Base-by-base conservation (phyloP, 53 echinoderm and acorn worm species). In the Pentamera pediparva region DNA sequence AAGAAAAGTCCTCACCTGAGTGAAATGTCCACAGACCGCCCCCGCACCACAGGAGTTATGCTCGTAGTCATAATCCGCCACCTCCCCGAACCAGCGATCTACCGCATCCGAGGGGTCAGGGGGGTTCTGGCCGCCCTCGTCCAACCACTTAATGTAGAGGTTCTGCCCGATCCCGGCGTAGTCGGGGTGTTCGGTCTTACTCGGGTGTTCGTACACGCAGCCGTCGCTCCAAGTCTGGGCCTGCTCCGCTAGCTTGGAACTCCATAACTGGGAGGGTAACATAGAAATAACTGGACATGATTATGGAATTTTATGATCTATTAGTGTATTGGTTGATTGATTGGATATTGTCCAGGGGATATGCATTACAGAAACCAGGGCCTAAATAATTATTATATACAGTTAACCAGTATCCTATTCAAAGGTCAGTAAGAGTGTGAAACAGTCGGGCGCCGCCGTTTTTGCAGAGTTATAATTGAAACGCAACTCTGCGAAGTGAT, bases 181-280 rank as follows among this genome's bases (percentile, higher is more conserved):
- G 27, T 67, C 67, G 3, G 47, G 10, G 31, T 67, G 48, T n/a
- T 2, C 25, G 10, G 11, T 27, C 29, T 67, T 67, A 20, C 13
- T 3, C 11, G 67, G 67, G 18, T 67, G 67, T 67, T 29, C 67
- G 28, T 67, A 67, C 7, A 11, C 25, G 29, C 67, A 67, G 17
- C 48, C 67, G 18, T 67, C 17, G 29, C 67, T 67, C 67, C 67
- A 67, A n/a, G 2, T 9, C 47, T 67, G 67, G 29, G 67, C 67
- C 45, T 43, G 67, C 29, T 43, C 18, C 28, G 67, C 67, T 5
- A 67, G 47, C 4, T 39, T 39, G 43, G 67, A 41, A 47, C 67
- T 67, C 67, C 67, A 67, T 30, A 67, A 29, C 67, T 67, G 28
- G 28, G n/a, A n/a, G n/a, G n/a, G n/a, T n/a, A n/a, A n/a, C n/a